These are phyloP conservation scores for Leucosticte australis DNA, from an alignment of 2,113 vertebrate species.

Conservation along the genomic window DNA sequence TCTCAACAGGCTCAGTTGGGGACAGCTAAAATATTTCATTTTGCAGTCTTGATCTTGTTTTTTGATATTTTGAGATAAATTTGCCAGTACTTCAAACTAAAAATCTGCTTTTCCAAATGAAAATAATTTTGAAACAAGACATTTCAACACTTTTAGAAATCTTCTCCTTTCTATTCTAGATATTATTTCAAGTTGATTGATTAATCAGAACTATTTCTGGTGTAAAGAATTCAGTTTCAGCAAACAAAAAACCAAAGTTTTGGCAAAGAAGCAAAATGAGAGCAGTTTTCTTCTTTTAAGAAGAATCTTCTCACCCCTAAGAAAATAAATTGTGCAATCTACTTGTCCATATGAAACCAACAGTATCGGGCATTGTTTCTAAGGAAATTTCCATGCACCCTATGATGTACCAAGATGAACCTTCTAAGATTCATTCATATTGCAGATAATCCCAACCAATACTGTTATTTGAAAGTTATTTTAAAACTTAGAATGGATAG, in stretches of 20 bases:
- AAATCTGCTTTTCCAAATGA: neutral
- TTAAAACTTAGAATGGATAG: neutral
- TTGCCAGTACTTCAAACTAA: neutral
- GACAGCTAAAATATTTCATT: neutral
- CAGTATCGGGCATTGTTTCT: neutral
- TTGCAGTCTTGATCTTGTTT: neutral
- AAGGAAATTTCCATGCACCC: neutral
- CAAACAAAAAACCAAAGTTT: neutral
- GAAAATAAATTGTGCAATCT: neutral
- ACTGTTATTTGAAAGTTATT: neutral
- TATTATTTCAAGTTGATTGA: neutral
- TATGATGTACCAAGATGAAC: neutral
- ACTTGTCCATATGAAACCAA: neutral
- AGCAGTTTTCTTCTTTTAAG: neutral
- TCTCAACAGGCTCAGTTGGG: neutral
- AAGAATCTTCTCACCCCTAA: neutral
- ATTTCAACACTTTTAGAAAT: neutral
- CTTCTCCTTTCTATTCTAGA: neutral
- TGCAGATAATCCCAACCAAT: neutral
- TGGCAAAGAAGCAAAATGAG: neutral
- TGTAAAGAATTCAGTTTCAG: neutral
- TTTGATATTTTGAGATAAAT: neutral
- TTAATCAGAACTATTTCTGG: neutral
- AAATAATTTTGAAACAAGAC: neutral
- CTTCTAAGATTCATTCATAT: neutral